Conservation (phyloP, 2,797 vertebrate species). For the Halcyon chelicuti region DNA sequence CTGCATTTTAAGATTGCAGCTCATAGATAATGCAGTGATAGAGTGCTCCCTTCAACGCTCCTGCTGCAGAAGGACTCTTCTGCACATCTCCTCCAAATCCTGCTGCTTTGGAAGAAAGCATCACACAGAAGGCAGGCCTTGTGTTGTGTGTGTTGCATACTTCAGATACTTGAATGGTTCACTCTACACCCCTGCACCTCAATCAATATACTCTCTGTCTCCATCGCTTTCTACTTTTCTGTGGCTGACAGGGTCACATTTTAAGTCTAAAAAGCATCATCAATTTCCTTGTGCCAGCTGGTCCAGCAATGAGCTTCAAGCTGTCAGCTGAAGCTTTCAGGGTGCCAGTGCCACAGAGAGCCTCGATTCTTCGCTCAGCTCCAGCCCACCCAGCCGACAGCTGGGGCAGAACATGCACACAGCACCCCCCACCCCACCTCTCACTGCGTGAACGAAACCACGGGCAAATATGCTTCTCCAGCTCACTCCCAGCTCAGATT, state of each 20-base stretch:
- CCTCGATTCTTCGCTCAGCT: background rate
- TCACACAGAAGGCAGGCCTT: background rate
- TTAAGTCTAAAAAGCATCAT: background rate
- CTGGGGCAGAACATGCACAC: accelerated
- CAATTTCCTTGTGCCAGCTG: background rate
- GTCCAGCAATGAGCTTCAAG: background rate
- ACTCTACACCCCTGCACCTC: background rate
- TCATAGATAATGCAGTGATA: background rate
- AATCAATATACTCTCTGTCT: background rate
- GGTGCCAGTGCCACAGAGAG: background rate
- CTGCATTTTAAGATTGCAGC: background rate
- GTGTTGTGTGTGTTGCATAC: background rate
- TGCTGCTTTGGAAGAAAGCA: background rate
- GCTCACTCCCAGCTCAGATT: background rate
- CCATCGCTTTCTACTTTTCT: background rate
- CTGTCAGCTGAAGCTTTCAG: background rate
- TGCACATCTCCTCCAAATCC: background rate
- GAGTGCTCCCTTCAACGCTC: background rate
- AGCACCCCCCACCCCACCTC: background rate
- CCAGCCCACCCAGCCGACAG: background rate
- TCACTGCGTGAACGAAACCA: background rate
- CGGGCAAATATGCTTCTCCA: background rate
- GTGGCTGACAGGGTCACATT: background rate
- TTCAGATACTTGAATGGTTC: background rate
- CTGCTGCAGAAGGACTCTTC: background rate